Evolutionary conservation across 2,888 invertebrate genomes (phyloP).

Genomic region (Microplitis manilae): DNA sequence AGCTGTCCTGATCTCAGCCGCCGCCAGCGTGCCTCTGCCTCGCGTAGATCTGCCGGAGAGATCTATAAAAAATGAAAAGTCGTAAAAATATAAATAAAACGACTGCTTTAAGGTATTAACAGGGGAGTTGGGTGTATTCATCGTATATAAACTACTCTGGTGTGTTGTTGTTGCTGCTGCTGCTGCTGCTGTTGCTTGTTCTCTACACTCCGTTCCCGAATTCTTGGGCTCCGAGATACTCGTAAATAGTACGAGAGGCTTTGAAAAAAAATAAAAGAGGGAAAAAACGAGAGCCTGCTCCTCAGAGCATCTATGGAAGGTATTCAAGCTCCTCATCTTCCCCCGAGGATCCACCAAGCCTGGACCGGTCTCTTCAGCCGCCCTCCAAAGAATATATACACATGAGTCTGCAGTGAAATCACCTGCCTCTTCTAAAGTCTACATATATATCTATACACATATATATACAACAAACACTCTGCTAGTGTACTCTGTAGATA

Average conservation of each 20-base stretch:
- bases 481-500: conserved; percentile 13
- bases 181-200: no score
- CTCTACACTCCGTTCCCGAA: conserved; percentile 13
- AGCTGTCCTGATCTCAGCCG: not conserved
- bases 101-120: not conserved
- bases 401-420: conserved; percentile 16
- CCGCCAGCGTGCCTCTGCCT: not conserved
- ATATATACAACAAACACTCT: conserved; percentile 12
- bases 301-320: conserved; percentile 17
- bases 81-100: conserved; percentile 20
- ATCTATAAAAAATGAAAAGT: conserved; percentile 5
- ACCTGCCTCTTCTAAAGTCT: conserved; percentile 18
- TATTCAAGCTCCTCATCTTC: conserved; percentile 31
- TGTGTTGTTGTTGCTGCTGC: no score
- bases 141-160: not conserved
- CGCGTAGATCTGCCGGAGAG: not conserved
- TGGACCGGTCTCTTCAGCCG: conserved; percentile 8
- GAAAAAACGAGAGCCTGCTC: not conserved
- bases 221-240: conserved; percentile 15
- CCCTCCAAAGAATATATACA: not conserved
- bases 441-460: conserved; percentile 24
- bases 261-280: conserved; percentile 10
- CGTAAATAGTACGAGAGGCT: conserved; percentile 26
- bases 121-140: not conserved
- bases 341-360: not conserved